These are phyloP conservation scores for Cheilosia variabilis DNA, from an alignment of 2,888 invertebrate genomes.

Conservation along the genomic window DNA sequence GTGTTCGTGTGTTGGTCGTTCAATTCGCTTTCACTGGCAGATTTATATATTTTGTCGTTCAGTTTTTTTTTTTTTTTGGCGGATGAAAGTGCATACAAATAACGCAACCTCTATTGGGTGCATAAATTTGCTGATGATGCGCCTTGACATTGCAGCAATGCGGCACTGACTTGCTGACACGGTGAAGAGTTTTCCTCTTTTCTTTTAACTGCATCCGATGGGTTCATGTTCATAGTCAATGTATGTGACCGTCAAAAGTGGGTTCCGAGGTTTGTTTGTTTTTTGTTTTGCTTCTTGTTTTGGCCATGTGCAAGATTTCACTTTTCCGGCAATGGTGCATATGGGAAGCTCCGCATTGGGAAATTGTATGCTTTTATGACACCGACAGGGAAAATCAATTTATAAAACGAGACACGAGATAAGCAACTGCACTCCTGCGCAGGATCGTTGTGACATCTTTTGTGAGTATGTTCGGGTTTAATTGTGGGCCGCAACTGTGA, in stretches of 20 bases:
- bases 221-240: conserved; percentile 48
- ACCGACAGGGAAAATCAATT: conserved; percentile 47
- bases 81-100: conserved; percentile 52
- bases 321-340: conserved; percentile 51
- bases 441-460: conserved; percentile 35
- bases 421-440: conserved; percentile 14
- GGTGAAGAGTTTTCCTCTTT: conserved; percentile 12
- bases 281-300: conserved; percentile 6
- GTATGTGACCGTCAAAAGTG: conserved; percentile 47
- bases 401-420: conserved; percentile 12
- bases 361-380: conserved; percentile 18
- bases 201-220: conserved; percentile 8
- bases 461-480: conserved; percentile 28
- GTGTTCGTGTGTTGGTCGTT: conserved; percentile 30
- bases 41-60: conserved; percentile 27
- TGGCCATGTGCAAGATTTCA: conserved; percentile 66
- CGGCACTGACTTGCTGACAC: conserved; percentile 25
- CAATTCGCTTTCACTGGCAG: conserved; percentile 68
- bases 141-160: conserved; percentile 53
- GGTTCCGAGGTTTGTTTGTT: conserved; percentile 23
- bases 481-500: conserved; percentile 41
- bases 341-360: conserved; percentile 33
- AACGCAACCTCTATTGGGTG: conserved; percentile 21
- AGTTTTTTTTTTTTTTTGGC: conserved; percentile 13
- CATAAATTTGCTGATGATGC: conserved; percentile 63